phyloP scores from a whole-genome alignment of 1,140 invertebrate genomes.

The Ceratosolen solmsi region DNA sequence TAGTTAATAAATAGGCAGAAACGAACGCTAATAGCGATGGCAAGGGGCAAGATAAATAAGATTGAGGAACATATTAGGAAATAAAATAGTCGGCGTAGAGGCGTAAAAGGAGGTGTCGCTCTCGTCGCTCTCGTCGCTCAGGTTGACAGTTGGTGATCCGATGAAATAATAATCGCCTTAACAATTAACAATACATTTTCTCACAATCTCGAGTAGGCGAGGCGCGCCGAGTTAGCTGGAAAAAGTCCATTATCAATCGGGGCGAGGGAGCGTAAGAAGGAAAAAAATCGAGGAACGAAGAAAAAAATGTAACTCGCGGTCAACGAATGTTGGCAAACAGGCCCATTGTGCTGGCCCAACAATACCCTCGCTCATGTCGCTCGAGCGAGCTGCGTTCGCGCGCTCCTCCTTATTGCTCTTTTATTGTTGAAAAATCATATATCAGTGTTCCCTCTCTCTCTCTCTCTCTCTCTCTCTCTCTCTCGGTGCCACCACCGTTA shows the following conservation, averaged over 20 bases:
- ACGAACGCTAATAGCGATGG: no score
- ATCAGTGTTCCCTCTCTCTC: neutral
- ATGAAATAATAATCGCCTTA: constrained; percentile 22
- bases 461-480: neutral
- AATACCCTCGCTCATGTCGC: constrained; percentile 56
- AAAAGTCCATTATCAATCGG: constrained; percentile 20
- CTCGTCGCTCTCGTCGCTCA: no score
- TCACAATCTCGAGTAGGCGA: neutral
- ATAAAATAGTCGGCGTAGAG: neutral
- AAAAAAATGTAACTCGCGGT: constrained; percentile 16
- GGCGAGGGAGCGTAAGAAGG: neutral
- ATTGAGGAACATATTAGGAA: neutral
- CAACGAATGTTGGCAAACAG: constrained; percentile 61
- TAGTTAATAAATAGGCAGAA: neutral
- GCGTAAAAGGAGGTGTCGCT: neutral
- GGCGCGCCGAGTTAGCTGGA: constrained; percentile 9
- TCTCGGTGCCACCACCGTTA: neutral
- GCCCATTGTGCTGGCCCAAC: constrained; percentile 65
- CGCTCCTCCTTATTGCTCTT: constrained; percentile 14
- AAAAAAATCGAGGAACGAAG: constrained; percentile 11
- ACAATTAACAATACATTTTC: constrained; percentile 29
- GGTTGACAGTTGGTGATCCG: neutral
- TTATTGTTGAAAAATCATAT: constrained; percentile 40
- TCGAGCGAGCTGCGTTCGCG: constrained; percentile 18
- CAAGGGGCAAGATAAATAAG: neutral